Evolutionary conservation across 1,140 invertebrate genomes (phyloP).

Genomic region (Trachymyrmex septentrionalis): DNA sequence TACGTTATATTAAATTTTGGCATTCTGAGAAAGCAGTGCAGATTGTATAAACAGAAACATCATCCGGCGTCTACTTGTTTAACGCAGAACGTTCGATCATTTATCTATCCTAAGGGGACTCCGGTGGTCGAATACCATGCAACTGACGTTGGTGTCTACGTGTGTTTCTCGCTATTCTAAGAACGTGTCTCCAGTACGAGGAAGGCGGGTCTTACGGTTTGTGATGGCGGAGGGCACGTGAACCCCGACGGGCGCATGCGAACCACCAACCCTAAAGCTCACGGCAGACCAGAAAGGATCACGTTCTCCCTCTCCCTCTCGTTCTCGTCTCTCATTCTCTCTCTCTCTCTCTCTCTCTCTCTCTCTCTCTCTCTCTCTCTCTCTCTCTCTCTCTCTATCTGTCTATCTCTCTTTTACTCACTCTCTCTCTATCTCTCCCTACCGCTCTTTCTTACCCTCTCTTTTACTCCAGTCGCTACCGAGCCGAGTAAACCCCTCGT

Average conservation of each 20-base stretch:
- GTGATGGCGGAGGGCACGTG: conserved; percentile 81
- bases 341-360: neutral
- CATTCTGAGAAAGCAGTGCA: neutral
- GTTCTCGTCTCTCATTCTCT: neutral
- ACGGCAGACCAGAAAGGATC: conserved; percentile 76
- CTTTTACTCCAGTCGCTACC: conserved; percentile 66
- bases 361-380: neutral
- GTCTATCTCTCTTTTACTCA: conserved; percentile 4
- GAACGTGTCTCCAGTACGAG: conserved; percentile 75
- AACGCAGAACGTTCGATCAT: conserved; percentile 55
- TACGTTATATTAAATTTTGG: conserved; percentile 11
- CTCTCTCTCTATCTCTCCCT: conserved; percentile 7
- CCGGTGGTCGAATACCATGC: conserved; percentile 68
- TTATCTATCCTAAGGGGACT: conserved; percentile 67
- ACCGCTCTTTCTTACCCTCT: conserved; percentile 67
- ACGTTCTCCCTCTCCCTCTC: conserved; percentile 43
- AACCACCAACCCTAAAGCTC: conserved; percentile 78
- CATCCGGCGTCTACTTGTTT: neutral
- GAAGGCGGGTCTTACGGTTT: conserved; percentile 79
- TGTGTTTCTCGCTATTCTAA: conserved; percentile 75
- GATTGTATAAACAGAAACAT: conserved; percentile 13
- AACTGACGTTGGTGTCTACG: conserved; percentile 63
- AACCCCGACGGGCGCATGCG: conserved; percentile 80
- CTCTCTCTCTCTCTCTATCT: neutral
- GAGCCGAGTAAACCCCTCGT: conserved; percentile 72